phyloP scores from a whole-genome alignment of 37 sponge, comb jelly and placozoan genomes.

The Ephydatia muelleri region DNA sequence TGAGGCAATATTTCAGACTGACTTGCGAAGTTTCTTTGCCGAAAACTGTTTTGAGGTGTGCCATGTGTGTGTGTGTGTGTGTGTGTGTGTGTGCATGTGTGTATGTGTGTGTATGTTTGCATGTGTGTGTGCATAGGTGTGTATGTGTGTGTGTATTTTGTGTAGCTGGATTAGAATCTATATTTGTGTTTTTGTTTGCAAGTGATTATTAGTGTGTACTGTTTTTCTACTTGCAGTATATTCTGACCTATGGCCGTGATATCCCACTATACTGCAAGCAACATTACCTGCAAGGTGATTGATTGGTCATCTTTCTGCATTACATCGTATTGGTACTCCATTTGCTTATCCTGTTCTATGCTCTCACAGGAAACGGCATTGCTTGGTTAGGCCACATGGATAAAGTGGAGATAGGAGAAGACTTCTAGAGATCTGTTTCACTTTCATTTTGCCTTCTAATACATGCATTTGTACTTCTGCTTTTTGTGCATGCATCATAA shows the following conservation, averaged over 20 bases:
- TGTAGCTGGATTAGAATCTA: neutral
- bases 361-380: too few relatives aligned
- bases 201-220: neutral
- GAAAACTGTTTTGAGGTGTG: conserved; percentile 56
- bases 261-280: conserved; percentile 64
- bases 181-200: neutral
- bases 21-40: conserved; percentile 61
- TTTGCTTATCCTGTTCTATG: too few relatives aligned
- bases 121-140: neutral
- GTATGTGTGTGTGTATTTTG: neutral
- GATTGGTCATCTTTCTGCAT: too few relatives aligned
- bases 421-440: too few relatives aligned
- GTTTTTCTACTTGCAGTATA: conserved; percentile 30
- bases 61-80: neutral
- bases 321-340: too few relatives aligned
- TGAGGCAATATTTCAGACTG: conserved; percentile 49
- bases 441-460: too few relatives aligned
- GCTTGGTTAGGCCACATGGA: too few relatives aligned
- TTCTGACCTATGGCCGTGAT: conserved; percentile 46
- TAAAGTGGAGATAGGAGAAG: too few relatives aligned
- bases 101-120: too few relatives aligned
- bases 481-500: too few relatives aligned
- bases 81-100: too few relatives aligned
- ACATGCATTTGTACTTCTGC: too few relatives aligned
- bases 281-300: conserved; percentile 61